phyloP scores from a whole-genome alignment of 2,113 vertebrate genomes.

The Syrmaticus mikado region DNA sequence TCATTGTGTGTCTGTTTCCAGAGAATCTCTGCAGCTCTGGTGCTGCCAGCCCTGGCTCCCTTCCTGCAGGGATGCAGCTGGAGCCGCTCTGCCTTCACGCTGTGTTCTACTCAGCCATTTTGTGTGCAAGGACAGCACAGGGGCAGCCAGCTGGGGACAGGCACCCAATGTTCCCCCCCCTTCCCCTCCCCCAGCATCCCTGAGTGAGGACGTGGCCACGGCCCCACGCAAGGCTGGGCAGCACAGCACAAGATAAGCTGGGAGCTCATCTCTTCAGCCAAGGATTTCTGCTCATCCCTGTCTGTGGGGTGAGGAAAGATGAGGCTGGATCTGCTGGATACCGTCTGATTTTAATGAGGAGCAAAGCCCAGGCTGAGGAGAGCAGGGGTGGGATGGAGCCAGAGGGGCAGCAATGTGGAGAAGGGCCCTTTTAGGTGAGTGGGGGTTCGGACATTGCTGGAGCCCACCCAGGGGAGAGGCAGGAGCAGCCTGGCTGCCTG shows the following conservation, averaged over 20 bases:
- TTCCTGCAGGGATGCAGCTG: constrained; percentile 10
- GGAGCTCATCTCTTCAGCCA: background rate
- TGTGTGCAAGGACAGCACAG: background rate
- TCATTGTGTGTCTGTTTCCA: accelerated
- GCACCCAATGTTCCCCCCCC: background rate
- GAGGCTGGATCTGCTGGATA: background rate
- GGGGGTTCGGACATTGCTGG: background rate
- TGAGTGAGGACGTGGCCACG: background rate
- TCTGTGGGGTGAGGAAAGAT: background rate
- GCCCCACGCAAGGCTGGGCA: background rate
- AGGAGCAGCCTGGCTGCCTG: background rate
- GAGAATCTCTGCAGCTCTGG: background rate
- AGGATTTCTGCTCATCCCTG: background rate
- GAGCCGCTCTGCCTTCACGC: background rate
- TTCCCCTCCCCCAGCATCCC: background rate
- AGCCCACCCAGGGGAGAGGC: background rate
- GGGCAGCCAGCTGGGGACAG: background rate
- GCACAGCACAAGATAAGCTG: background rate
- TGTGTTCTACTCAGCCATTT: background rate
- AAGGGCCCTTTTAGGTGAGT: background rate
- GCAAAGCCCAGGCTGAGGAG: background rate
- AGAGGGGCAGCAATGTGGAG: background rate
- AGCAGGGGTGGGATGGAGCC: background rate
- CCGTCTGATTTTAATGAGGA: background rate
- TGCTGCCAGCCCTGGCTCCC: background rate